Evolutionary conservation across 1,140 invertebrate genomes (phyloP).

Genomic region (Hyles euphorbiae): DNA sequence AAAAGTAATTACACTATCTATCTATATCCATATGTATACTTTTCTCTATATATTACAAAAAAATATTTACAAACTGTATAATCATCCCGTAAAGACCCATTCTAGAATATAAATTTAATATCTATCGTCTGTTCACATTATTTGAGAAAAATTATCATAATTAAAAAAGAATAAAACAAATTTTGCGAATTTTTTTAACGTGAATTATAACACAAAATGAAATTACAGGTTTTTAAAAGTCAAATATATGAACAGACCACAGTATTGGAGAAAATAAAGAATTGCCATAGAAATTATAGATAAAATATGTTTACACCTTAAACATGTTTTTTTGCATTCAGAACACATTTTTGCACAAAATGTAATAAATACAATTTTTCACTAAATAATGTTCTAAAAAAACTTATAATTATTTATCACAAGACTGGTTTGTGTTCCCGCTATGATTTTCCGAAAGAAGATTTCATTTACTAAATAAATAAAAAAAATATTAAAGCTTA

Average conservation of each 20-base stretch:
- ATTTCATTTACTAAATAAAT: constrained; percentile 29
- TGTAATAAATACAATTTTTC: constrained; percentile 49
- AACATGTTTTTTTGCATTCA: constrained; percentile 34
- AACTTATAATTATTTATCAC: constrained; percentile 72
- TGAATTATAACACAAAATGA: no score
- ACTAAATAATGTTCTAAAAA: constrained; percentile 18
- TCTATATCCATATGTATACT: constrained; percentile 67
- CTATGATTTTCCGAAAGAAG: no score
- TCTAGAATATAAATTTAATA: constrained; percentile 29
- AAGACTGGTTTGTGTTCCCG: constrained; percentile 65
- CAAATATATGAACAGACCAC: constrained; percentile 28
- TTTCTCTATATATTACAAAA: constrained; percentile 69
- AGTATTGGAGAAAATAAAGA: constrained; percentile 30
- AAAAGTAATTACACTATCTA: constrained; percentile 71
- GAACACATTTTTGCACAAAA: constrained; percentile 56
- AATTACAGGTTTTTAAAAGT: no score
- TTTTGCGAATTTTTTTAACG: no score
- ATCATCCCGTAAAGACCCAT: constrained; percentile 61
- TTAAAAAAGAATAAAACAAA: no score
- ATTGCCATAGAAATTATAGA: constrained; percentile 42
- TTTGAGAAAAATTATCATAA: constrained; percentile 10
- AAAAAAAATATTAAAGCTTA: constrained; percentile 20
- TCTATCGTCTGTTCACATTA: constrained; percentile 28
- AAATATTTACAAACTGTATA: constrained; percentile 59
- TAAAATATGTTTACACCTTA: constrained; percentile 34